Percentiles rank a stretch among this genome's conserved stretches.
These are phyloP conservation scores for Callosobruchus maculatus DNA, from an alignment of 2,888 invertebrate genomes.

Conservation along the genomic window DNA sequence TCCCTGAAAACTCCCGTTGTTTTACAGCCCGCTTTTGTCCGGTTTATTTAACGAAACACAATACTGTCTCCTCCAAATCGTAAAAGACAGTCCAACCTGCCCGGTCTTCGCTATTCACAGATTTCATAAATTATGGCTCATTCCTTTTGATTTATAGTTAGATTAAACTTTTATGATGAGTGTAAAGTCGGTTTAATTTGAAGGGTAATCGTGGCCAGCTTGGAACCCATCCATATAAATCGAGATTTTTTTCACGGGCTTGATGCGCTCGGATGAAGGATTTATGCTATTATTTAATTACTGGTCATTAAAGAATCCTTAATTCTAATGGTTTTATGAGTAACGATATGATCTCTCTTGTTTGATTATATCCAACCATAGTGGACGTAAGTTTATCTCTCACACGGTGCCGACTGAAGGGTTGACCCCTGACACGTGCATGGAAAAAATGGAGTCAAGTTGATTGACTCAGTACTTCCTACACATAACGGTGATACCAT, in stretches of 20 bases:
- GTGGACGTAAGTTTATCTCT: no score
- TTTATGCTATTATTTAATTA: background rate
- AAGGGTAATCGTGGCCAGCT: background rate
- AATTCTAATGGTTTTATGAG: background rate
- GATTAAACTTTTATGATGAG: constrained; percentile 29
- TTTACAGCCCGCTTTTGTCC: background rate
- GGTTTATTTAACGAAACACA: background rate
- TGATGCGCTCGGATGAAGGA: background rate
- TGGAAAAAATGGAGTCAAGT: no score
- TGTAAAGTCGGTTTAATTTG: constrained; percentile 15
- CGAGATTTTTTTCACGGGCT: background rate
- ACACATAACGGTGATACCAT: no score
- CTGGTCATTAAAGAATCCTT: background rate
- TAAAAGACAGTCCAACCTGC: background rate
- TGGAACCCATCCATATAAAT: background rate
- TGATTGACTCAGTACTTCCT: no score
- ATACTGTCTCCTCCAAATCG: background rate
- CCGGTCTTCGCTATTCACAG: background rate
- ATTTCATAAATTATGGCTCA: constrained; percentile 29
- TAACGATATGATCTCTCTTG: background rate
- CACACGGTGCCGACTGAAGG: no score
- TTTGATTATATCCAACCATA: background rate
- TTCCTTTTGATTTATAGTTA: constrained; percentile 28
- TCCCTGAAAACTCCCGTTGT: constrained; percentile 4
- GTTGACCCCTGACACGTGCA: no score